A percentile compares a stretch with the other conserved stretches of the same genome.
phyloP scores from a whole-genome alignment of 2,113 vertebrate genomes.

The Gopherus flavomarginatus region DNA sequence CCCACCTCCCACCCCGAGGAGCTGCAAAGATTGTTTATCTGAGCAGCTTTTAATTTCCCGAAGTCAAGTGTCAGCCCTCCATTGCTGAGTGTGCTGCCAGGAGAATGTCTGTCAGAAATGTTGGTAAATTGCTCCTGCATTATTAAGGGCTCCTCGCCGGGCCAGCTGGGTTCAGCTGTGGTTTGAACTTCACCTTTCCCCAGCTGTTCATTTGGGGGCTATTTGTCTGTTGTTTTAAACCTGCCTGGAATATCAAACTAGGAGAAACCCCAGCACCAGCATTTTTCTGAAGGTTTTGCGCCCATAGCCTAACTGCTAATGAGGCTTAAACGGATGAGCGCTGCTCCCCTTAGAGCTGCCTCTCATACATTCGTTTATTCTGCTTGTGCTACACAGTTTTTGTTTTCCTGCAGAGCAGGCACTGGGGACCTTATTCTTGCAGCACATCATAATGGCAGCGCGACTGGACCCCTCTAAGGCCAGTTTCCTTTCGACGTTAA shows the following conservation, averaged over 20 bases:
- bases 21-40: not conserved
- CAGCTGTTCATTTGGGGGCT: not conserved
- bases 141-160: constrained; percentile 18
- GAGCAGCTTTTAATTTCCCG: constrained; percentile 35
- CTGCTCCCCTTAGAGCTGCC: not conserved
- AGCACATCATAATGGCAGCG: not conserved
- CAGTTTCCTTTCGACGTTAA: not conserved
- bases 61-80: not conserved
- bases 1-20: not conserved
- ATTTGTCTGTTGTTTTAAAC: not conserved
- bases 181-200: not conserved
- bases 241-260: constrained; percentile 1
- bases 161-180: not conserved
- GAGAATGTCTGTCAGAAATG: not conserved
- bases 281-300: not conserved
- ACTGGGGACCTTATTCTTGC: not conserved
- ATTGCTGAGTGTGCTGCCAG: constrained; percentile 22
- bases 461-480: not conserved
- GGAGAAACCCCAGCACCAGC: not conserved
- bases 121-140: constrained; percentile 41
- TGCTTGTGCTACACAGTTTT: not conserved
- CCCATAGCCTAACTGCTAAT: not conserved
- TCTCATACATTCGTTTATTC: not conserved
- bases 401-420: not conserved
- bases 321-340: not conserved